Base-by-base conservation (phyloP, 2,888 invertebrate species). In the Diadegma fenestrale region DNA sequence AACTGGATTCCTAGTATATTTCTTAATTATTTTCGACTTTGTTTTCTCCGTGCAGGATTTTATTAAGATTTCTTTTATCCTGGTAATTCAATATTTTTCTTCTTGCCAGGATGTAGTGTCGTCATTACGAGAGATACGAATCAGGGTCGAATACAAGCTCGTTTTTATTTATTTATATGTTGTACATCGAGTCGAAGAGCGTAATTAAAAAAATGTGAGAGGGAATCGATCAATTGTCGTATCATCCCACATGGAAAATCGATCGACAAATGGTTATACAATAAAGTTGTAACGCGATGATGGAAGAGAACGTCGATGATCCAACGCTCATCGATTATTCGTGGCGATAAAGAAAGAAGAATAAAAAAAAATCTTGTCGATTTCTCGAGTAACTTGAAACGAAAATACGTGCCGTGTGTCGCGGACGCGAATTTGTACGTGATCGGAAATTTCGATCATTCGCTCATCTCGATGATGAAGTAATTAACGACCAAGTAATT, bases 391-490 rank as follows among this genome's bases (percentile, higher is more conserved):
- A 64, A 48, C 48, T 33, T 22, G 22, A 19, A 64, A 51, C 14
- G 51, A 37, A 58, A 51, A 76, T 76, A 64, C 51, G 63, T 22
- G 30, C 22, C 43, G 33, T 19, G 66, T 71, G 41, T 80, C 76
- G 63, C 66, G 71, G 72, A 80, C 78, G 26, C 79, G 80, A 72
- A 80, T 77, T 68, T 58, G 68, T 80, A 84, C 84, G 84, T 84
- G 84, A 76, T 84, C 72, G 84, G 84, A 84, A 84, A 84, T 80
- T 69, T 84, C 84, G 84, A 84, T 80, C 76, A 72, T 1, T 41
- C 71, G 64, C 10, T 58, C 77, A 78, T 81, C 84, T 45, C 81
- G 72, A 51, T 73, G 84, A 85, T 81, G 69, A 85, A 85, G 81
- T 85, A 85, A 85, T 85, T 85, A 85, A 73, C 33, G 30, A 78